Base-by-base conservation (phyloP, 2,113 vertebrate species). In the Poeciliopsis prolifica region DNA sequence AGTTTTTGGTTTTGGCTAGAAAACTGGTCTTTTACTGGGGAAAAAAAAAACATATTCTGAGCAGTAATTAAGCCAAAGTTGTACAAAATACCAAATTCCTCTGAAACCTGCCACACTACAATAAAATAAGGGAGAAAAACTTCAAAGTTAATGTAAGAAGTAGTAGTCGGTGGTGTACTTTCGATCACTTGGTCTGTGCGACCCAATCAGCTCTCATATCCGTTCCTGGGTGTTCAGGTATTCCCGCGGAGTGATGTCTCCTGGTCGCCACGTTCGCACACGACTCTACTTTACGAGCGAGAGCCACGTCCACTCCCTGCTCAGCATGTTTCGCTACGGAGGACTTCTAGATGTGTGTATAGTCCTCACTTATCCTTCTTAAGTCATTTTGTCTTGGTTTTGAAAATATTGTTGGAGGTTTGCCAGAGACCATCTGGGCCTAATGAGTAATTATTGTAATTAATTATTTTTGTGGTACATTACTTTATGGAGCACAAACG, bases 211-310 rank as follows among this genome's bases (percentile, higher is more conserved):
- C 35, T 26, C 9, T 61, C 5, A 10, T 61, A 42, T 72, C 5
- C 3, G 28, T 37, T 75, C 30, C 40, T 83, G 19, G 58, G 4
- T 74, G 64, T 85, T 74, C 86, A 99, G 98, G 90, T 99, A 99
- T 85, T 99, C 98, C 0, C 95, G 97, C 80, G 98, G 98, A 37
- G 97, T 99, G 75, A 96, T 99, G 92, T 98, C 97, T 33, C 98
- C 98, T 2, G 97, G 97, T 10, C 97, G 98, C 70, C 98, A 99
- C 0, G 98, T 99, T 66, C 95, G 98, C 62, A 99, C 97, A 0
- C 96, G 98, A 1, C 94, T 99, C 26, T 99, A 99, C 89, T 99
- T 99, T 88, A 99, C 98, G 87, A 99, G 98, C 5, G 98, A 99
- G 89, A 99, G 98, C 81, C 98, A 99, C 0, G 97, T 99, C 28